phyloP scores from a whole-genome alignment of 1,140 invertebrate genomes.

The Chymomyza costata region DNA sequence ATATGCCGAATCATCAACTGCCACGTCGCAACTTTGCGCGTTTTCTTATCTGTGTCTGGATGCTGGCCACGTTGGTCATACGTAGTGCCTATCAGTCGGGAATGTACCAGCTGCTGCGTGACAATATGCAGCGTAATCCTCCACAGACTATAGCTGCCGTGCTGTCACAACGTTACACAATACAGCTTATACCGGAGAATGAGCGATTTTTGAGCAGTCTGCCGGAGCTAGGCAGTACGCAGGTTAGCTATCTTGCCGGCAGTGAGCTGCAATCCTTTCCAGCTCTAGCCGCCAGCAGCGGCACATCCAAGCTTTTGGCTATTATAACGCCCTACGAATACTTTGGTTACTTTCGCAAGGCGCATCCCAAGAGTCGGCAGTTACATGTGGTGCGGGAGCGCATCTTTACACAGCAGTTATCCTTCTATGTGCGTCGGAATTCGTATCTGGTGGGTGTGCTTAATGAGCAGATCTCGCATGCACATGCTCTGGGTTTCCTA shows the following conservation, averaged over 20 bases:
- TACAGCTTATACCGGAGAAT: slow-evolving; percentile 43
- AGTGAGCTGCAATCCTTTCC: slow-evolving; percentile 53
- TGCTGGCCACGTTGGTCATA: slow-evolving; percentile 36
- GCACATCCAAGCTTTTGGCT: slow-evolving; percentile 31
- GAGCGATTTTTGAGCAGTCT: slow-evolving; percentile 46
- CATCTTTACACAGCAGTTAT: slow-evolving; percentile 57
- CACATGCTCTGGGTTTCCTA: slow-evolving; percentile 46
- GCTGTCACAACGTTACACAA: slow-evolving; percentile 39
- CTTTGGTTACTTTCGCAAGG: slow-evolving; percentile 61
- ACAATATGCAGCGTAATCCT: slow-evolving; percentile 54
- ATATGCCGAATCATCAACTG: slow-evolving; percentile 18
- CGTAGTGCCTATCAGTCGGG: slow-evolving; percentile 62
- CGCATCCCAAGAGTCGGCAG: slow-evolving; percentile 43
- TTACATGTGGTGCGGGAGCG: slow-evolving; percentile 56
- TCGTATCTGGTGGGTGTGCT: slow-evolving; percentile 53
- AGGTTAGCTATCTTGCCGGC: slow-evolving; percentile 26
- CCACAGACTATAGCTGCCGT: slow-evolving; percentile 60
- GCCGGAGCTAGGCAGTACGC: slow-evolving; percentile 36
- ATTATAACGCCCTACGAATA: slow-evolving; percentile 61
- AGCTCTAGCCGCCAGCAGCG: slow-evolving; percentile 32
- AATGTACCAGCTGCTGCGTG: slow-evolving; percentile 59
- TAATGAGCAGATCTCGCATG: slow-evolving; percentile 45
- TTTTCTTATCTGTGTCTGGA: slow-evolving; percentile 41
- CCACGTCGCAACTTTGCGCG: slow-evolving; percentile 28
- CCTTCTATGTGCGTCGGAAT: slow-evolving; percentile 55